Evolutionary conservation across 1,140 invertebrate species (phyloP).

Genomic region (Zophobas atratus): DNA sequence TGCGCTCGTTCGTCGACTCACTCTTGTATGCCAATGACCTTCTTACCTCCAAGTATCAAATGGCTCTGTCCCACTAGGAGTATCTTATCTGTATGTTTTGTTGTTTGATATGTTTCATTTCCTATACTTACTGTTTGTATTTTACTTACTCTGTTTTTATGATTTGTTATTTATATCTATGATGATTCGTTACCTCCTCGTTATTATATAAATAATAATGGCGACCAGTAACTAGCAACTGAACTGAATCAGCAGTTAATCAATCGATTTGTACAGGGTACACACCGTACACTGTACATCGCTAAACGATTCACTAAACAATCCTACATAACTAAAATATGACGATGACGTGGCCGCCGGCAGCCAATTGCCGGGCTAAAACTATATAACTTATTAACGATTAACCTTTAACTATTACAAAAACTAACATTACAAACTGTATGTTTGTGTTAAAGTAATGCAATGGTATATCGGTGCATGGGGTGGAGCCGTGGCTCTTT

Average conservation of each 20-base stretch:
- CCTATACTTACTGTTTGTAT: slow-evolving; percentile 61
- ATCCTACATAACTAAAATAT: slow-evolving; percentile 21
- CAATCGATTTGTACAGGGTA: slow-evolving; percentile 35
- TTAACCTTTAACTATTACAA: too few species aligned
- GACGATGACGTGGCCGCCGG: slow-evolving; percentile 15
- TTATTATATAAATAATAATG: slow-evolving; percentile 52
- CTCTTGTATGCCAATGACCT: slow-evolving; percentile 64
- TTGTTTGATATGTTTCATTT: slow-evolving; percentile 66
- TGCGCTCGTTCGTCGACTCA: slow-evolving; percentile 58
- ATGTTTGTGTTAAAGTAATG: slow-evolving; percentile 61
- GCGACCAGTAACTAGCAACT: slow-evolving; percentile 51
- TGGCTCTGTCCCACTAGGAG: slow-evolving; percentile 68
- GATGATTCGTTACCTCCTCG: slow-evolving; percentile 67
- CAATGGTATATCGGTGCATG: slow-evolving; percentile 63
- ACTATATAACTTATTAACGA: slow-evolving; percentile 22
- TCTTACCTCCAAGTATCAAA: slow-evolving; percentile 72
- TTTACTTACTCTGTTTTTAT: slow-evolving; percentile 54
- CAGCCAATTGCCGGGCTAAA: slow-evolving; percentile 39
- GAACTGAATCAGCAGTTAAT: slow-evolving; percentile 33
- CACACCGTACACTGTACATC: slow-evolving; percentile 36
- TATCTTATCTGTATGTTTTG: slow-evolving; percentile 67
- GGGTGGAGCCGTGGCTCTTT: slow-evolving; percentile 59
- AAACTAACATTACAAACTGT: slow-evolving; percentile 54
- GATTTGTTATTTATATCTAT: slow-evolving; percentile 54
- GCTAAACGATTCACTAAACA: slow-evolving; percentile 41